Conservation (phyloP, 2,113 vertebrate species). For the Axis porcinus region DNA sequence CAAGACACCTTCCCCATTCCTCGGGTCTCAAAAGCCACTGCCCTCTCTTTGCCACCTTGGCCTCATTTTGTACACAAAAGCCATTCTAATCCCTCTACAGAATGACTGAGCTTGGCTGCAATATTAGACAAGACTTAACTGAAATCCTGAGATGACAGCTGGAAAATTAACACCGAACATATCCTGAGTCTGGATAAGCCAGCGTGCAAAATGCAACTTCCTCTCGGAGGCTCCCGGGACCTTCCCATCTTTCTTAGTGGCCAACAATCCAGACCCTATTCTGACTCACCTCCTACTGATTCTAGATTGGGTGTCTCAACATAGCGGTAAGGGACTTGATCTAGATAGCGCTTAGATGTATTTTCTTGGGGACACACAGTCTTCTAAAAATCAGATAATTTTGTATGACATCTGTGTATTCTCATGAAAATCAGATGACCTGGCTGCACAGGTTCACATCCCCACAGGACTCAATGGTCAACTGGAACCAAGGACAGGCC, state of each 20-base stretch:
- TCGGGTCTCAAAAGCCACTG: not conserved
- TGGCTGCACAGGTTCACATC: not conserved
- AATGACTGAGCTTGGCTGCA: not conserved
- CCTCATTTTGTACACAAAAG: not conserved
- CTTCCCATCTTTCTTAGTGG: not conserved
- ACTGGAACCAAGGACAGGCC: not conserved
- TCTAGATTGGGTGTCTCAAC: not conserved
- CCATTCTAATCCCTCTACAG: constrained; percentile 9
- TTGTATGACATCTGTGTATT: not conserved
- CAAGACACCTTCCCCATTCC: no score
- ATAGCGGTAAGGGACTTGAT: not conserved
- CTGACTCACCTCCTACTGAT: not conserved
- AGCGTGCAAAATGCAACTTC: not conserved
- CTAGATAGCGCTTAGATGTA: no score
- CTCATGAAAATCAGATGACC: not conserved
- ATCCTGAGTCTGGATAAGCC: not conserved
- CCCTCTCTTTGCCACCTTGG: not conserved
- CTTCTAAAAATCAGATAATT: not conserved
- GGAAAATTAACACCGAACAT: constrained; percentile 25
- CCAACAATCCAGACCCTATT: not conserved
- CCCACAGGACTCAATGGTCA: not conserved
- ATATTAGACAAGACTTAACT: constrained; percentile 29
- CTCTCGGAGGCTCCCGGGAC: not conserved
- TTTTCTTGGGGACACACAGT: not conserved
- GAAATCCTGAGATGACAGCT: constrained; percentile 37